phyloP scores from a whole-genome alignment of 2,797 vertebrate species.

The Luscinia megarhynchos region DNA sequence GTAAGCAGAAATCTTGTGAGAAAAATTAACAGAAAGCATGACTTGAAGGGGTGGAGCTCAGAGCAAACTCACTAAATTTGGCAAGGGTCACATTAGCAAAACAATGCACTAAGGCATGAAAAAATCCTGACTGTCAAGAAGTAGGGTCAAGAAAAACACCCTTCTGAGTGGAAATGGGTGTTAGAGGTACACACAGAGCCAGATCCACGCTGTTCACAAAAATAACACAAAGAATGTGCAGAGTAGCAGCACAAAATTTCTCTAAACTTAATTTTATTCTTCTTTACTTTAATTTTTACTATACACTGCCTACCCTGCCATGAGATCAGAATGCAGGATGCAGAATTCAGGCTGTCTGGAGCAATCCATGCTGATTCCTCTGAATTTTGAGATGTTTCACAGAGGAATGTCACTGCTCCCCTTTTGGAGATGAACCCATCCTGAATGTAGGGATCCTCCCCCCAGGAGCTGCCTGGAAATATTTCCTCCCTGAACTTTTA shows the following conservation, averaged over 20 bases:
- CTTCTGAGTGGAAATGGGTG: not conserved
- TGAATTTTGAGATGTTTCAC: not conserved
- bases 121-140: not conserved
- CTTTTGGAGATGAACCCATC: not conserved
- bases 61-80: not conserved
- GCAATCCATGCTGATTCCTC: fast-evolving
- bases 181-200: not conserved
- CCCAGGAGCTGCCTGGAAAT: fast-evolving
- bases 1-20: not conserved
- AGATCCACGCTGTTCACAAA: not conserved
- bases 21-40: not conserved
- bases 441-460: not conserved
- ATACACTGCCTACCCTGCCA: fast-evolving
- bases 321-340: fast-evolving
- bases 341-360: not conserved
- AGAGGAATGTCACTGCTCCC: not conserved
- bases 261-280: not conserved
- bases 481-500: not conserved
- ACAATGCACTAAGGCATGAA: not conserved
- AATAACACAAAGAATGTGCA: not conserved
- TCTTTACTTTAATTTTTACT: not conserved
- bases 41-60: not conserved
- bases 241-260: not conserved
- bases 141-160: not conserved
- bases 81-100: not conserved